Conservation (phyloP, 2,888 invertebrate genomes). For the Brachypalpus laphriformis region DNA sequence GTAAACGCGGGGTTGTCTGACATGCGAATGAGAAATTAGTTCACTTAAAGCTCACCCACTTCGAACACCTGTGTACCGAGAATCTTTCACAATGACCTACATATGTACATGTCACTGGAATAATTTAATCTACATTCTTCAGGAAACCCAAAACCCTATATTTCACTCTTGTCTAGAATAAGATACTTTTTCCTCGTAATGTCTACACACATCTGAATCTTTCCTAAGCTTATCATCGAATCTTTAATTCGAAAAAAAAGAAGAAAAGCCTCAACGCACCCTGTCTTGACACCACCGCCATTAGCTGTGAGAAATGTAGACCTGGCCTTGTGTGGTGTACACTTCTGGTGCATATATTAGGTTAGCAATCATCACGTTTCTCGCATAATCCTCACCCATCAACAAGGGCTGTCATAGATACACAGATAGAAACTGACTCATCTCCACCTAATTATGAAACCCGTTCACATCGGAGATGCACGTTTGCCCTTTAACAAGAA, state of each 20-base stretch:
- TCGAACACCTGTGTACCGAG: too few relatives aligned
- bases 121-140: too few relatives aligned
- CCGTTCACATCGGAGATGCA: constrained; percentile 43
- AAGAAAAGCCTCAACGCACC: background rate
- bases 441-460: constrained; percentile 58
- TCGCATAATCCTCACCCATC: constrained; percentile 15
- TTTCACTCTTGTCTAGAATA: background rate
- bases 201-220: background rate
- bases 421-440: constrained; percentile 17
- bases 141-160: background rate
- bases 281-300: background rate
- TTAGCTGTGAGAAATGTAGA: constrained; percentile 30
- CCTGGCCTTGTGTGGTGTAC: constrained; percentile 12
- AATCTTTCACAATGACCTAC: background rate
- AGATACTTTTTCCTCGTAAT: background rate
- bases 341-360: constrained; percentile 2
- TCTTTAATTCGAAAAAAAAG: background rate
- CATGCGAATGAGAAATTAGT: too few relatives aligned
- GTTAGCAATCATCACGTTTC: constrained; percentile 40
- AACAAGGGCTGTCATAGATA: constrained; percentile 1
- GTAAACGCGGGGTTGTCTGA: too few relatives aligned
- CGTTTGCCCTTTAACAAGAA: constrained; percentile 43
- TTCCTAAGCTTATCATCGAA: background rate
- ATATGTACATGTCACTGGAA: background rate
- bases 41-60: too few relatives aligned